These are phyloP conservation scores for Gallinago stenura DNA, from an alignment of 2,797 vertebrate genomes.

Conservation along the genomic window DNA sequence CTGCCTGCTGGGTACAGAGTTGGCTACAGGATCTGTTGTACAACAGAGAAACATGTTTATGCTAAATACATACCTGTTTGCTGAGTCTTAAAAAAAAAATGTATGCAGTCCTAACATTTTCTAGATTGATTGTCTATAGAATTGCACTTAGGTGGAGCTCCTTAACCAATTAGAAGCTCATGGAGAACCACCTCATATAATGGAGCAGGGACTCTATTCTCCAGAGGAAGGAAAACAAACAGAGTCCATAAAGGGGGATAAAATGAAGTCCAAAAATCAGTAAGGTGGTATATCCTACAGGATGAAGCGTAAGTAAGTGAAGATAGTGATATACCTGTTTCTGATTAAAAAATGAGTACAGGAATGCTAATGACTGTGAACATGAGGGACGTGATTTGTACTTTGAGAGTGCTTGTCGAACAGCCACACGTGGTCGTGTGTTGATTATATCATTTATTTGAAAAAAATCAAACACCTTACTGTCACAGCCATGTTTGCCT, in stretches of 20 bases:
- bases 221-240: background rate
- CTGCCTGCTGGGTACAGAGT: background rate
- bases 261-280: background rate
- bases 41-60: background rate
- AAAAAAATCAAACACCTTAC: background rate
- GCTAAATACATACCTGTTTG: background rate
- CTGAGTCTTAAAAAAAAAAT: background rate
- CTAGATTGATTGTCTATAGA: background rate
- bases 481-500: background rate
- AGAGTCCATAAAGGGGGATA: background rate
- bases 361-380: background rate
- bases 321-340: background rate
- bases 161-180: background rate
- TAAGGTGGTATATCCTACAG: background rate
- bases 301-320: background rate
- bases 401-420: background rate
- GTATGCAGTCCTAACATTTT: background rate
- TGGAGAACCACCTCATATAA: background rate
- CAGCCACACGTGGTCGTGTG: rapidly evolving
- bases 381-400: background rate
- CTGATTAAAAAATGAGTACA: background rate
- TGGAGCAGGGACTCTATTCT: background rate
- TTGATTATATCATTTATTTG: background rate
- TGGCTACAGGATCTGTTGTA: background rate
- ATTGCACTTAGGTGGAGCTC: background rate